These are phyloP conservation scores for Cataglyphis altisquamis DNA, from an alignment of 2,888 invertebrate species.

Conservation along the genomic window DNA sequence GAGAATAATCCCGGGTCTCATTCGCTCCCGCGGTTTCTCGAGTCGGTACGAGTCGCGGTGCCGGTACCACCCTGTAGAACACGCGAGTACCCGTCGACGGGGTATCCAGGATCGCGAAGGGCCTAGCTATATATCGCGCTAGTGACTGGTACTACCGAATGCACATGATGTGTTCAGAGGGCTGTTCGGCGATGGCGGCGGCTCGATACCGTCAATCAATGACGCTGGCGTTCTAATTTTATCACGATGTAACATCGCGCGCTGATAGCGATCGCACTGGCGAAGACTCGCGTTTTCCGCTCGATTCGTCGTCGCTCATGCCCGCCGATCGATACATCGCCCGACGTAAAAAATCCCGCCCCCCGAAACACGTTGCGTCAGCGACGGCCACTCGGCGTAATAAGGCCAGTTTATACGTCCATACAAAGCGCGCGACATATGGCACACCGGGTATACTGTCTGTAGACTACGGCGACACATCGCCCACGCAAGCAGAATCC, in stretches of 20 bases:
- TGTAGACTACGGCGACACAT: not conserved
- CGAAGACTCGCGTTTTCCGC: slow-evolving; percentile 54
- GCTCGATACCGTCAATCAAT: slow-evolving; percentile 43
- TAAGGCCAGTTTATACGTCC: slow-evolving; percentile 17
- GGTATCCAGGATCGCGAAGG: slow-evolving; percentile 16
- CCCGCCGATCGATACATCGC: slow-evolving; percentile 40
- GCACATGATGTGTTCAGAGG: not conserved
- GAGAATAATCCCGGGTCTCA: slow-evolving; percentile 22
- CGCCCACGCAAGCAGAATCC: slow-evolving; percentile 14
- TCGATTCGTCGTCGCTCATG: slow-evolving; percentile 53
- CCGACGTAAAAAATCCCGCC: slow-evolving; percentile 36
- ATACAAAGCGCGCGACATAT: not conserved
- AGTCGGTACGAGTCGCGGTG: not conserved
- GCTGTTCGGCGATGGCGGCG: not conserved
- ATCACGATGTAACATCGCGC: slow-evolving; percentile 35
- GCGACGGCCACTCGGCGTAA: slow-evolving; percentile 13
- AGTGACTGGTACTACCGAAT: slow-evolving; percentile 40
- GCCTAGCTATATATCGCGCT: slow-evolving; percentile 15
- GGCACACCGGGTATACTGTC: not conserved
- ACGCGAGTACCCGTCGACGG: not conserved
- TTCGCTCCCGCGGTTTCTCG: not conserved
- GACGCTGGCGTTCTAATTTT: slow-evolving; percentile 48
- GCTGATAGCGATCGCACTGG: slow-evolving; percentile 42
- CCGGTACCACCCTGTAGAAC: slow-evolving; percentile 35
- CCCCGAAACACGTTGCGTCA: slow-evolving; percentile 37